Percentiles rank a stretch among this genome's conserved stretches.
Conservation (phyloP, 2,113 vertebrate genomes). For the Paralichthys olivaceus region DNA sequence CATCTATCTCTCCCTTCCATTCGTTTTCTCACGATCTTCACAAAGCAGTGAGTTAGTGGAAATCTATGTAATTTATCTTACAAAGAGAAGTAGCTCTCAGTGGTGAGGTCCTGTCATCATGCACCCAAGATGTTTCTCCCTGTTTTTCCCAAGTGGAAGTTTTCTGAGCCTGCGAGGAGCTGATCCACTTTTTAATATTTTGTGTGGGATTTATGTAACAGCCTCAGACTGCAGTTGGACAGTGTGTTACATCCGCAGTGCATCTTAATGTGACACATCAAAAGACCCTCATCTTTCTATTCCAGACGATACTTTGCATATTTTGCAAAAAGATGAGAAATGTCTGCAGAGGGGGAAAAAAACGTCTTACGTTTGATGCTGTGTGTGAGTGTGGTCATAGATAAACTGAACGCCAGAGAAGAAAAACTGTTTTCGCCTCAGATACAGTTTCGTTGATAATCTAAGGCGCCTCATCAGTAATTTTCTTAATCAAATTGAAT, state of each 20-base stretch:
- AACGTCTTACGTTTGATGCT: slow-evolving; percentile 13
- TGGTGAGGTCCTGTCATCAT: slow-evolving; percentile 5
- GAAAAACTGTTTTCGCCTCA: neutral
- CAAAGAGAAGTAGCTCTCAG: slow-evolving; percentile 27
- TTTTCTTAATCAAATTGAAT: neutral
- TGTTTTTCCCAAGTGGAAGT: slow-evolving; percentile 2
- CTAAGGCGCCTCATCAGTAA: neutral
- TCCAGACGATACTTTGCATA: slow-evolving; percentile 43
- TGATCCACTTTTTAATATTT: slow-evolving; percentile 54
- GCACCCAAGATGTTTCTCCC: slow-evolving; percentile 10
- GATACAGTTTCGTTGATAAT: slow-evolving; percentile 11
- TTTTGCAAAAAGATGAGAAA: slow-evolving; percentile 43
- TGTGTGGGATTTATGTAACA: slow-evolving; percentile 59
- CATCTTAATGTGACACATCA: slow-evolving; percentile 65
- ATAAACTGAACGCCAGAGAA: slow-evolving; percentile 15
- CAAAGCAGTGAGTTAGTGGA: slow-evolving; percentile 9
- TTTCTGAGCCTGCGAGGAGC: slow-evolving; percentile 27
- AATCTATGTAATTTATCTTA: slow-evolving; percentile 36
- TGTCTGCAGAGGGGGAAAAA: slow-evolving; percentile 13
- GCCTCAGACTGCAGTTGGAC: slow-evolving; percentile 32
- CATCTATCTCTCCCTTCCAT: slow-evolving; percentile 30
- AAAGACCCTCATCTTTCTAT: slow-evolving; percentile 41
- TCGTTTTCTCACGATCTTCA: slow-evolving; percentile 20
- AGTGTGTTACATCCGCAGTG: slow-evolving; percentile 57
- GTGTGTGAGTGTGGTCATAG: slow-evolving; percentile 2